Base-by-base conservation (phyloP, 2,888 invertebrate genomes). In the Coleophora deauratella region DNA sequence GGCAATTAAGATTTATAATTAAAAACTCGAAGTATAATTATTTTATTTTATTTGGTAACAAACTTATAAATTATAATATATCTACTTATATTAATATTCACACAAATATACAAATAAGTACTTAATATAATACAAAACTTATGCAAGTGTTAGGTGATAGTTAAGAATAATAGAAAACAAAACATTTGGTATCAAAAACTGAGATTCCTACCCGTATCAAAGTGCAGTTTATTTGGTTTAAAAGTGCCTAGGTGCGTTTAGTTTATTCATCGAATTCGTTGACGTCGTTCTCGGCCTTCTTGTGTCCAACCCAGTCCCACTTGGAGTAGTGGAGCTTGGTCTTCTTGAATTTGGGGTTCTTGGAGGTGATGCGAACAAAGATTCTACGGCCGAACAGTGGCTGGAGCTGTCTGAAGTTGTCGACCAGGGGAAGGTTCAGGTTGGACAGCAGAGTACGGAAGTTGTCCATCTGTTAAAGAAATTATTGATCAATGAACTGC, bases 391-490 rank as follows among this genome's bases (percentile, higher is more conserved):
- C 89, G 50, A 91, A 90, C n/a, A 92, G 74, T 0, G 89, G 88
- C 58, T 93, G 92, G 6, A 91, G 69, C 50, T 81, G 81, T 45
- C 92, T 87, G 71, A 88, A 93, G 81, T 92, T 93, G 72, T 92
- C 91, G 8, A 89, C 91, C 6, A 92, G 78, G n/a, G 84, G 80
- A 15, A 88, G 82, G 58, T 89, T 88, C 56, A 89, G 80, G 51
- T 88, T 89, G 52, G 88, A 89, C 12, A 89, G 90, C 35, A 93
- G 81, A 31, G 87, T 87, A 43, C 91, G 84, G 75, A 90, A 91
- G 65, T 87, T 88, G 55, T 87, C 87, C 85, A 91, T 88, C 90
- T 91, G 70, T n/a, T n/a, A 11, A 67, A 38, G 35, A 4, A 38
- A 37, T n/a, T 10, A 30, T 32, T 10, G 21, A 3, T 21, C 21